These are phyloP conservation scores for Plutomurus gul DNA, from an alignment of 1,140 invertebrate species.

Conservation along the genomic window DNA sequence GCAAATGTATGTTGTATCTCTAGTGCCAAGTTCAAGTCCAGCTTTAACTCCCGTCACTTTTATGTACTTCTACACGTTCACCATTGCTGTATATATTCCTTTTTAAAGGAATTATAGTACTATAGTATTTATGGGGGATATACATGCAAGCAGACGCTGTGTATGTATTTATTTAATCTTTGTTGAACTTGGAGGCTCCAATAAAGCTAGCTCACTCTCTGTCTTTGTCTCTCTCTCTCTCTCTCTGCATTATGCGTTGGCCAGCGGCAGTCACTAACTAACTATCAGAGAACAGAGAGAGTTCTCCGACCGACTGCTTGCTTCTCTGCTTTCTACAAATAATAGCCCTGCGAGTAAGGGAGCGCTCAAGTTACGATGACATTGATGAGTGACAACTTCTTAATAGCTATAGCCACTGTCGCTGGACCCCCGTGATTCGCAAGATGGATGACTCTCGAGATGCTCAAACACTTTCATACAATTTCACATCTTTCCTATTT, in stretches of 20 bases:
- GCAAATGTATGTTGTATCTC: background rate
- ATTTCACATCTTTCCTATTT: conserved; percentile 3
- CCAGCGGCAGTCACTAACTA: background rate
- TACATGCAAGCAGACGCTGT: too few relatives aligned
- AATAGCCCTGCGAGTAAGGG: background rate
- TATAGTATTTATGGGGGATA: background rate
- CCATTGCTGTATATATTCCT: background rate
- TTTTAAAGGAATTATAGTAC: background rate
- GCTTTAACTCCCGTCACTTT: background rate
- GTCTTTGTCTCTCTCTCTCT: too few relatives aligned
- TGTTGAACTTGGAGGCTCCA: background rate
- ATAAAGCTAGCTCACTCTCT: background rate
- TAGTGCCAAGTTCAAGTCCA: conserved; percentile 18
- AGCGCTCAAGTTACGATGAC: conserved; percentile 28
- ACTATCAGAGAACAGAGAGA: too few relatives aligned
- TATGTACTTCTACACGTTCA: background rate
- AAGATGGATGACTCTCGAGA: conserved; percentile 48
- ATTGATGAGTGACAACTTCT: conserved; percentile 48
- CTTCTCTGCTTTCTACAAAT: background rate
- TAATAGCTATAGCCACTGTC: conserved; percentile 49
- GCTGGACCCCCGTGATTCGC: conserved; percentile 48
- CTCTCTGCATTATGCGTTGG: too few relatives aligned
- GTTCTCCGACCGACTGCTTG: too few relatives aligned
- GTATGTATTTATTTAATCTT: background rate
- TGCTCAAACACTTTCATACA: background rate